Evolutionary conservation across 2,888 invertebrate genomes (phyloP).

Genomic region (Parnassius mnemosyne): DNA sequence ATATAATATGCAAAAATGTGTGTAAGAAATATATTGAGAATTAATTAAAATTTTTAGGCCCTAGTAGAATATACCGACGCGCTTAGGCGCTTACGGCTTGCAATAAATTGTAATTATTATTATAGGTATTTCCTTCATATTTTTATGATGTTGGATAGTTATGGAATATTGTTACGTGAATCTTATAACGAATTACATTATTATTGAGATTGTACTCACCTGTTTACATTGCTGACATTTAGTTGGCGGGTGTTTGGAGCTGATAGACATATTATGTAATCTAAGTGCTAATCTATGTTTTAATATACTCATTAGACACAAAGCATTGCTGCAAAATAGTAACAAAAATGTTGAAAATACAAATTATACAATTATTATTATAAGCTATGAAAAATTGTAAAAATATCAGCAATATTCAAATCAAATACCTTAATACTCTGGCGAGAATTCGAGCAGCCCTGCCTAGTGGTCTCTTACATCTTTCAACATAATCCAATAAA

Average conservation of each 20-base stretch:
- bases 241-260: constrained; percentile 59
- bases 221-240: constrained; percentile 71
- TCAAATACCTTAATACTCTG: constrained; percentile 71
- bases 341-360: constrained; percentile 16
- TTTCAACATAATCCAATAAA: constrained; percentile 69
- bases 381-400: background rate
- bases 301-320: constrained; percentile 77
- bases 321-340: constrained; percentile 70
- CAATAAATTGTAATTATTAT: too few relatives aligned
- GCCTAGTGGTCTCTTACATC: constrained; percentile 67
- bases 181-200: too few relatives aligned
- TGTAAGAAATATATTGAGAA: too few relatives aligned
- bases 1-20: too few relatives aligned
- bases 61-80: too few relatives aligned
- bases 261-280: constrained; percentile 68
- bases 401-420: background rate
- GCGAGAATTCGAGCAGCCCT: constrained; percentile 76
- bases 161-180: too few relatives aligned
- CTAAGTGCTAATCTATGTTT: constrained; percentile 78
- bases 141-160: too few relatives aligned
- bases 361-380: constrained; percentile 18
- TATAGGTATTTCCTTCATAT: too few relatives aligned
- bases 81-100: too few relatives aligned
- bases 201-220: constrained; percentile 43
- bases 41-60: too few relatives aligned